A percentile compares a stretch with the other conserved stretches of the same genome.
Evolutionary conservation across 1,140 invertebrate genomes (phyloP).

Genomic region (Acromyrmex charruanus): DNA sequence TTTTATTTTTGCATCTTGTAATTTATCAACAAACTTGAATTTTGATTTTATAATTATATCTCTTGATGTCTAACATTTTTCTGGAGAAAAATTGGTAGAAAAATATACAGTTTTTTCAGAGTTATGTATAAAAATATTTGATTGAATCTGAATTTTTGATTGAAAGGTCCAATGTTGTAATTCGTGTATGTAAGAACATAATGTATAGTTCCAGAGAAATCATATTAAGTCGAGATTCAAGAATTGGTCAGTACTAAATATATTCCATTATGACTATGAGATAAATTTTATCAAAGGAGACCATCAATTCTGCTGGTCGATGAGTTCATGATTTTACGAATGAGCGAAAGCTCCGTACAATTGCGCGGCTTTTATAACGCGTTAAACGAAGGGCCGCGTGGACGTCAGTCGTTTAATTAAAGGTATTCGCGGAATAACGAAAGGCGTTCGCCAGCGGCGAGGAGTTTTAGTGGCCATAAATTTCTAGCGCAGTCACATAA

Average conservation of each 20-base stretch:
- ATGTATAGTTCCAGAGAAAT: not conserved
- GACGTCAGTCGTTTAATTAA: slow-evolving; percentile 52
- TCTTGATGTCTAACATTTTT: not conserved
- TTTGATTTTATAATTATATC: not conserved
- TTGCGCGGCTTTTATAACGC: slow-evolving; percentile 13
- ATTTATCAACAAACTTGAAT: not conserved
- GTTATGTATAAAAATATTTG: not conserved
- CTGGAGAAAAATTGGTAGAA: not conserved
- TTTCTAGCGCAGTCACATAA: slow-evolving; percentile 53
- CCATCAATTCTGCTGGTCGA: not conserved
- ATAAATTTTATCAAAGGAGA: not conserved
- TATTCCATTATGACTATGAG: not conserved
- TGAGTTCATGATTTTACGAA: slow-evolving; percentile 21
- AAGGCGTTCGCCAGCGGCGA: slow-evolving; percentile 43
- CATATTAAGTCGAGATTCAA: not conserved
- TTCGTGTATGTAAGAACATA: not conserved
- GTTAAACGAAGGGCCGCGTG: slow-evolving; percentile 7
- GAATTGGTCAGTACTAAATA: not conserved
- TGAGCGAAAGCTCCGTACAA: not conserved
- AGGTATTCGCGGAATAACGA: slow-evolving; percentile 48
- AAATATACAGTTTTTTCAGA: not conserved
- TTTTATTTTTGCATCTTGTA: not conserved
- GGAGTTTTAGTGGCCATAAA: slow-evolving; percentile 56
- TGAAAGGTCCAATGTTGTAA: not conserved
- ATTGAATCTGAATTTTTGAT: not conserved